These are phyloP conservation scores for Dicentrarchus labrax DNA, from an alignment of 2,113 vertebrate genomes.

Conservation along the genomic window DNA sequence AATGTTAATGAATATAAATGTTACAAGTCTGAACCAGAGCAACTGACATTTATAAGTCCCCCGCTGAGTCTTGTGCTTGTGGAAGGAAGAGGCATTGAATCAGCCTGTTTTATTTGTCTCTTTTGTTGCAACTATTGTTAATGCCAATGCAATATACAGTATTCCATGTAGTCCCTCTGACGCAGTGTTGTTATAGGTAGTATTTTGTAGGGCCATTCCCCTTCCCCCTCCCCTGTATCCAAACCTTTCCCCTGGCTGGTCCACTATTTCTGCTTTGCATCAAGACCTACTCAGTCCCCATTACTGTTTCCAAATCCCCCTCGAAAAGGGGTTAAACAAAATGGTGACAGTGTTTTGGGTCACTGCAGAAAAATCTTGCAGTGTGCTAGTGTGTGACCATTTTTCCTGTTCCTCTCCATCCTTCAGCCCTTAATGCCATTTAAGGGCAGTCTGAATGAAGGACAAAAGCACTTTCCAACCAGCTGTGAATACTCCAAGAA, in stretches of 20 bases:
- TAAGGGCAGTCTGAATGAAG: conserved; percentile 64
- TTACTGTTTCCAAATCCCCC: conserved; percentile 30
- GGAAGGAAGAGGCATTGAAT: conserved; percentile 3
- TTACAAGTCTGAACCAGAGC: conserved; percentile 29
- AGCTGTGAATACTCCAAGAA: conserved; percentile 61
- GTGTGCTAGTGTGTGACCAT: conserved; percentile 41
- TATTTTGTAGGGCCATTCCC: background rate
- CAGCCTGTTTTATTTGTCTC: background rate
- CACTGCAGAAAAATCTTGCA: conserved; percentile 45
- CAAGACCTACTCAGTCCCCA: conserved; percentile 19
- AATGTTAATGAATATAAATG: conserved; percentile 66
- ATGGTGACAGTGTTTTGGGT: conserved; percentile 59
- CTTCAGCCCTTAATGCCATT: conserved; percentile 65
- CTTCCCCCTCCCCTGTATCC: conserved; percentile 9
- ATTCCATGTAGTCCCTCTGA: conserved; percentile 11
- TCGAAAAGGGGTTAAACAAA: conserved; percentile 36
- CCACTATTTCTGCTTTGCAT: conserved; percentile 58
- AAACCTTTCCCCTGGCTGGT: conserved; percentile 21
- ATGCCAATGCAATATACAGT: background rate
- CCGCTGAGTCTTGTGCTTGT: conserved; percentile 20
- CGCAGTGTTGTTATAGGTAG: conserved; percentile 18
- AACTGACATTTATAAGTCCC: conserved; percentile 53
- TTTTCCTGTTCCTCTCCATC: conserved; percentile 49
- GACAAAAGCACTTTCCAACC: conserved; percentile 64
- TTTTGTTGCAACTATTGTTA: background rate